Percentiles rank a stretch among this genome's conserved stretches.
Conservation (phyloP, 2,797 vertebrate species). For the Hypotaenidia philippensis region DNA sequence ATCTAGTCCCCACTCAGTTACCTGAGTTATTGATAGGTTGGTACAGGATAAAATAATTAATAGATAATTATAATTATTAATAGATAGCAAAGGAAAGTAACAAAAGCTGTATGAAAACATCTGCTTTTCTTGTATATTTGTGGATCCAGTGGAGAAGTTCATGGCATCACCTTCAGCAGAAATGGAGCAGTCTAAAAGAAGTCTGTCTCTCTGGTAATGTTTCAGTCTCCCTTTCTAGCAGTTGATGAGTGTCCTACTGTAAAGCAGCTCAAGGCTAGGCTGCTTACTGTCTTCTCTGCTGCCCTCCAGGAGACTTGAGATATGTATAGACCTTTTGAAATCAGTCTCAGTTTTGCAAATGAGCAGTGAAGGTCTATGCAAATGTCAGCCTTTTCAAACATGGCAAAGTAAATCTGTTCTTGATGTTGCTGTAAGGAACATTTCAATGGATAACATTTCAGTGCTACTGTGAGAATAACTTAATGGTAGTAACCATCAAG, state of each 20-base stretch:
- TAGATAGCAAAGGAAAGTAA: not conserved
- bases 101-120: not conserved
- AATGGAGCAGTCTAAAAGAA: not conserved
- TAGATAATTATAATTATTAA: not conserved
- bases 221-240: not conserved
- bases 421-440: not conserved
- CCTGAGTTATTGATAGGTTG: not conserved
- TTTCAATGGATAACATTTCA: not conserved
- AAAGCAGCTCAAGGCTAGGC: not conserved
- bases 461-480: not conserved
- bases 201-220: not conserved
- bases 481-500: not conserved
- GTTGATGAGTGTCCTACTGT: not conserved
- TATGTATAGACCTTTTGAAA: constrained; percentile 9
- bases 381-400: constrained; percentile 47
- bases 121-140: not conserved
- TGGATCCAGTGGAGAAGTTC: not conserved
- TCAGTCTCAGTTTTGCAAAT: constrained; percentile 2
- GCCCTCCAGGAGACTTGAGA: not conserved
- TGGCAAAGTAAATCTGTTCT: not conserved
- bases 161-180: not conserved
- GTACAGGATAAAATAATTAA: not conserved
- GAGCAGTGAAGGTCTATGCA: not conserved
- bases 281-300: not conserved
- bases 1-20: not conserved